Evolutionary conservation across 2,888 invertebrate genomes (phyloP).

Genomic region (Gibbula magus): DNA sequence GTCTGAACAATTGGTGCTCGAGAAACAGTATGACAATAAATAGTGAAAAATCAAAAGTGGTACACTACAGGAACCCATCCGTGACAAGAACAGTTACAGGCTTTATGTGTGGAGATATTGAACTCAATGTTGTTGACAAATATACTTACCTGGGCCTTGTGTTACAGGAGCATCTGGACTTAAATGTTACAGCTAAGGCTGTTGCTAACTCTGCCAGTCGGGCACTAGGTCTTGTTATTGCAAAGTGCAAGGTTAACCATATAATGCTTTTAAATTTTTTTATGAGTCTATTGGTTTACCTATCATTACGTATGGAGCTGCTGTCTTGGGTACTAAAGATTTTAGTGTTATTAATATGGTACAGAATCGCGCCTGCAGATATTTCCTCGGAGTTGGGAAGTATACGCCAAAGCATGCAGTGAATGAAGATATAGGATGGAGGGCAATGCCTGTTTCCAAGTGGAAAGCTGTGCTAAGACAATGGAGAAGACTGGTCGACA

Average conservation of each 20-base stretch:
- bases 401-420: background rate
- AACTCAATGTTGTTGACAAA: background rate
- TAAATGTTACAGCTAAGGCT: background rate
- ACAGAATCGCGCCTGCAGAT: background rate
- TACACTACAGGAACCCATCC: background rate
- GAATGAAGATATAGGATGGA: background rate
- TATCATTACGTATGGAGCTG: background rate
- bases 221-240: background rate
- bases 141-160: background rate
- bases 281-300: background rate
- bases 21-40: background rate
- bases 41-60: background rate
- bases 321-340: background rate
- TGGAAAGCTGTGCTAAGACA: background rate
- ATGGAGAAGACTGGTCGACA: background rate
- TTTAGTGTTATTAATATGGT: background rate
- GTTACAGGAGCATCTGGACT: background rate
- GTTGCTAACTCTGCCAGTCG: background rate
- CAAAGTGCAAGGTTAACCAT: background rate
- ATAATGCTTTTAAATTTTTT: background rate
- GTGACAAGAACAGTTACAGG: background rate
- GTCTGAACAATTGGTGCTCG: background rate
- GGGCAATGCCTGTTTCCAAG: background rate
- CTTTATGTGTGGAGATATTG: background rate
- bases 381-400: background rate